These are phyloP conservation scores for Varroa destructor DNA, from an alignment of 1,140 invertebrate species.

Conservation along the genomic window DNA sequence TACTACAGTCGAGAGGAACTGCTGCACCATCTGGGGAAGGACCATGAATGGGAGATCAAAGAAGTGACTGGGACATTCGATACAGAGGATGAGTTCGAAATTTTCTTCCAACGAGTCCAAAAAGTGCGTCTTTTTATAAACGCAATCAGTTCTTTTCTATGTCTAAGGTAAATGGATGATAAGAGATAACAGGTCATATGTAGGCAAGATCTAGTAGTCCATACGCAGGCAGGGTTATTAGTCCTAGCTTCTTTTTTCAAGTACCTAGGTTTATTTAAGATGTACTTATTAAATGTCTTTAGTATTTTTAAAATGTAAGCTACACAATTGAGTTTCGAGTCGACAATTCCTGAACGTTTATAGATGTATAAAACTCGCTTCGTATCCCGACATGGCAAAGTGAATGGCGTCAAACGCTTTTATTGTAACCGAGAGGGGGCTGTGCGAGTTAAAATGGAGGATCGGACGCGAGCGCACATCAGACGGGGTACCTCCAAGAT, in stretches of 20 bases:
- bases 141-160: too few relatives aligned
- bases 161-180: too few relatives aligned
- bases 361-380: slow-evolving; percentile 24
- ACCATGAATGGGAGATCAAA: slow-evolving; percentile 22
- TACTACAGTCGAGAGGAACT: slow-evolving; percentile 3
- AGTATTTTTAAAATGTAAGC: too few relatives aligned
- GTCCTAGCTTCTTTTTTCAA: too few relatives aligned
- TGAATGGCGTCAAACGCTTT: slow-evolving; percentile 13
- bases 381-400: slow-evolving; percentile 15
- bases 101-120: slow-evolving; percentile 24
- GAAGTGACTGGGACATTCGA: slow-evolving; percentile 22
- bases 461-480: background rate
- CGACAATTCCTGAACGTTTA: background rate
- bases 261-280: too few relatives aligned
- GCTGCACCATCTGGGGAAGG: slow-evolving; percentile 10
- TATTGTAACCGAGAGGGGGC: slow-evolving; percentile 25
- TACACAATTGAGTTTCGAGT: too few relatives aligned
- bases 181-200: too few relatives aligned
- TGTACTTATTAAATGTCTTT: too few relatives aligned
- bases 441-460: background rate
- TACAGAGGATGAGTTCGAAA: slow-evolving; percentile 6
- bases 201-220: too few relatives aligned
- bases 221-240: too few relatives aligned
- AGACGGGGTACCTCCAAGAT: slow-evolving; percentile 10
- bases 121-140: background rate